Evolutionary conservation across 1,140 invertebrate species (phyloP).

Genomic region (Drepana arcuata): DNA sequence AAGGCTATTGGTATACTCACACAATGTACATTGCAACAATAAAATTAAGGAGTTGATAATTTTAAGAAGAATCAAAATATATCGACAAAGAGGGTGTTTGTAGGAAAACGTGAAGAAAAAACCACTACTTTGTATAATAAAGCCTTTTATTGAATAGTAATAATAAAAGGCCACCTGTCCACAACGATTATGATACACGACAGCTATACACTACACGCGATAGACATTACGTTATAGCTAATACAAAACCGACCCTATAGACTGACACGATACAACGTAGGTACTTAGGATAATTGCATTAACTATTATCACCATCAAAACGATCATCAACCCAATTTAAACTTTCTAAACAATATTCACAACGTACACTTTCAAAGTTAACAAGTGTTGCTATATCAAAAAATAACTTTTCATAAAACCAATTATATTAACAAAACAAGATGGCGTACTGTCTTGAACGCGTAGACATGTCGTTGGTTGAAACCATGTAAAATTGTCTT

Average conservation of each 20-base stretch:
- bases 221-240: no score
- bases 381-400: conserved; percentile 29
- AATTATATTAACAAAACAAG: no score
- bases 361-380: conserved; percentile 45
- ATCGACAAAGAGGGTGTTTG: no score
- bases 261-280: conserved; percentile 9
- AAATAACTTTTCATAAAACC: conserved; percentile 41
- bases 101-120: conserved; percentile 15
- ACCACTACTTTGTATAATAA: conserved; percentile 42
- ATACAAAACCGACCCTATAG: conserved; percentile 34
- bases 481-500: no score
- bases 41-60: no score
- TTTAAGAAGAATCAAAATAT: no score
- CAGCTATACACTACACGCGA: conserved; percentile 29
- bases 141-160: conserved; percentile 57
- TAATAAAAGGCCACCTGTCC: conserved; percentile 52
- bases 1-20: no score
- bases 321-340: conserved; percentile 37
- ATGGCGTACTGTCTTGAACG: no score
- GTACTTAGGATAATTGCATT: conserved; percentile 31
- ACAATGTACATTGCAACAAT: no score
- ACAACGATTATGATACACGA: conserved; percentile 51
- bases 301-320: conserved; percentile 57
- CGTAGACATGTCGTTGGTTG: no score
- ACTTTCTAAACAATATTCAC: conserved; percentile 42